phyloP scores from a whole-genome alignment of 1,140 invertebrate species.

The Pseudomyrmex concolor region DNA sequence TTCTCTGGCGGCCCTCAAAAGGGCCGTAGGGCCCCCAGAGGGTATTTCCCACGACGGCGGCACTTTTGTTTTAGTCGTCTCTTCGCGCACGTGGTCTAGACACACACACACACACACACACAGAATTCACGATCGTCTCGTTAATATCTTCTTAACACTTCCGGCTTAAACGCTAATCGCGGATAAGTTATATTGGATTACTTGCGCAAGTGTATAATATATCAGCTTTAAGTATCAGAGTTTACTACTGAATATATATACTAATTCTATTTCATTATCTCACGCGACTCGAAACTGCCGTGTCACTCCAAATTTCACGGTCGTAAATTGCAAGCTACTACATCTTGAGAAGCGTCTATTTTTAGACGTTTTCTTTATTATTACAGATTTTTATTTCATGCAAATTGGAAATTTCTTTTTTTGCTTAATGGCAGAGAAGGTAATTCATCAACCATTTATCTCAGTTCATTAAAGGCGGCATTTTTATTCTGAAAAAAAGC shows the following conservation, averaged over 20 bases:
- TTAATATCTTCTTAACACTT: neutral
- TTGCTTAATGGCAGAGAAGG: too few relatives aligned
- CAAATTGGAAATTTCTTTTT: neutral
- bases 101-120: neutral
- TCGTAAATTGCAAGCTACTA: slow-evolving; percentile 3
- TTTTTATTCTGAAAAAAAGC: neutral
- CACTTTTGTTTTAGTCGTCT: slow-evolving; percentile 72
- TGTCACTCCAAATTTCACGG: slow-evolving; percentile 19
- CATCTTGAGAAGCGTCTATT: neutral
- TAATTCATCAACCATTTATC: neutral
- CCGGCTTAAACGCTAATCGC: neutral
- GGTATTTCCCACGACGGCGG: slow-evolving; percentile 74
- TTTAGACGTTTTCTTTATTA: neutral
- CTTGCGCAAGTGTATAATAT: neutral
- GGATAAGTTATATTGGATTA: slow-evolving; percentile 4
- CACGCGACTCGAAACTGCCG: neutral
- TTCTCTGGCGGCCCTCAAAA: slow-evolving; percentile 81
- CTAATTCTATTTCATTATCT: neutral
- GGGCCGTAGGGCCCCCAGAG: slow-evolving; percentile 78
- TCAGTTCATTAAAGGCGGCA: neutral
- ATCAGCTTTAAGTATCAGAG: neutral
- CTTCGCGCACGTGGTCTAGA: slow-evolving; percentile 56
- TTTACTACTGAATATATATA: slow-evolving; percentile 4
- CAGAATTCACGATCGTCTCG: neutral
- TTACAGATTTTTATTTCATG: slow-evolving; percentile 9